phyloP scores from a whole-genome alignment of 2,888 invertebrate species.

The Drosophila affinis region DNA sequence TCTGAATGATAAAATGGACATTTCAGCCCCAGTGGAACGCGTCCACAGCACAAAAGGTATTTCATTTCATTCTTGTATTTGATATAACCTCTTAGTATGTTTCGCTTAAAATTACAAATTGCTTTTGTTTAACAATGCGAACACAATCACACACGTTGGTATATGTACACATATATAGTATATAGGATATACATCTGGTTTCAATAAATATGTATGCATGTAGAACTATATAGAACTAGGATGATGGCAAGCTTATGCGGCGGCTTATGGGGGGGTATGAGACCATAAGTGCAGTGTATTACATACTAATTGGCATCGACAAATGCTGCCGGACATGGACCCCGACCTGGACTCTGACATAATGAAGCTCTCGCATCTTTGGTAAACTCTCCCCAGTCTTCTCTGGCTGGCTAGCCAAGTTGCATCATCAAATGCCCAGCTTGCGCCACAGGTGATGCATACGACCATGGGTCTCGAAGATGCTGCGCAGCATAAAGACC shows the following conservation, averaged over 20 bases:
- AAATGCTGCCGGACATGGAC: slow-evolving; percentile 25
- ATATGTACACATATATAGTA: slow-evolving; percentile 17
- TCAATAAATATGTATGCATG: slow-evolving; percentile 22
- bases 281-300: neutral
- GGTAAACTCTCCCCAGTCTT: slow-evolving; percentile 3
- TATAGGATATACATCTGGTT: slow-evolving; percentile 19
- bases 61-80: neutral
- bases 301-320: slow-evolving; percentile 4
- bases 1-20: too few species aligned
- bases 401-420: neutral
- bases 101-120: slow-evolving; percentile 9
- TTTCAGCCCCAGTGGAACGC: too few species aligned
- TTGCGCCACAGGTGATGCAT: slow-evolving; percentile 82
- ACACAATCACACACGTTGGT: slow-evolving; percentile 3
- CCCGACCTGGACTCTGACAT: slow-evolving; percentile 9
- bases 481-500: slow-evolving; percentile 90
- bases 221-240: slow-evolving; percentile 10
- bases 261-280: neutral
- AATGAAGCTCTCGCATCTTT: slow-evolving; percentile 2
- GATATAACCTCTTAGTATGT: slow-evolving; percentile 6
- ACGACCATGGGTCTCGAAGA: slow-evolving; percentile 88
- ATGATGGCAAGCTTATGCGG: slow-evolving; percentile 13
- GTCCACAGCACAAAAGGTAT: neutral
- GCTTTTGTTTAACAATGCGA: slow-evolving; percentile 13
- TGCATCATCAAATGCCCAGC: slow-evolving; percentile 76